Percentiles rank a stretch among this genome's conserved stretches.
phyloP scores from a whole-genome alignment of 1,140 invertebrate species.

The Drosophila ananassae region DNA sequence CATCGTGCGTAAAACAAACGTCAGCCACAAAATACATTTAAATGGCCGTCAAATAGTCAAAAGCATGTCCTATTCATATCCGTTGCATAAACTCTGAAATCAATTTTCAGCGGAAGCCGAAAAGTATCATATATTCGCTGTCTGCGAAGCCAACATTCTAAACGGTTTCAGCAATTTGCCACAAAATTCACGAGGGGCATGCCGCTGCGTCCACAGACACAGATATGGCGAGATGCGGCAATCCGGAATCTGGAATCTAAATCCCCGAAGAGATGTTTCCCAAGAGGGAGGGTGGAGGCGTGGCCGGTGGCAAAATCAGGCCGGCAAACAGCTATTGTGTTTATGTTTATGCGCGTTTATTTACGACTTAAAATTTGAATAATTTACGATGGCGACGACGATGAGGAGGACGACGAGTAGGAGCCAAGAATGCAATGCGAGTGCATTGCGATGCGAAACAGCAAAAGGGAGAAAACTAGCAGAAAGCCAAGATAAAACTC shows the following conservation, averaged over 20 bases:
- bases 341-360: slow-evolving; percentile 78
- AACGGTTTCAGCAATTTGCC: slow-evolving; percentile 45
- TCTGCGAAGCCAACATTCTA: background rate
- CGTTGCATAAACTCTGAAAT: background rate
- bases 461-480: slow-evolving; percentile 22
- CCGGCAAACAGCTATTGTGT: slow-evolving; percentile 35
- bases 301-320: slow-evolving; percentile 47
- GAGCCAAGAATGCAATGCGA: slow-evolving; percentile 36
- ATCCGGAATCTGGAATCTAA: background rate
- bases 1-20: slow-evolving; percentile 6
- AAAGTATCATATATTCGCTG: background rate
- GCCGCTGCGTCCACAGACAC: background rate
- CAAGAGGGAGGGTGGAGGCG: slow-evolving; percentile 37
- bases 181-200: slow-evolving; percentile 9
- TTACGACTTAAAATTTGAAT: slow-evolving; percentile 79
- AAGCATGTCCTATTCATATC: slow-evolving; percentile 5
- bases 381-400: slow-evolving; percentile 64
- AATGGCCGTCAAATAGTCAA: slow-evolving; percentile 3
- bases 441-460: slow-evolving; percentile 18
- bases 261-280: slow-evolving; percentile 26
- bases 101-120: slow-evolving; percentile 1
- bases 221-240: background rate
- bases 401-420: background rate
- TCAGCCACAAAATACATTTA: slow-evolving; percentile 10
- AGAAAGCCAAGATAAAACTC: background rate